Conservation (phyloP, 2,888 invertebrate genomes). For the Idaea dimidiata region DNA sequence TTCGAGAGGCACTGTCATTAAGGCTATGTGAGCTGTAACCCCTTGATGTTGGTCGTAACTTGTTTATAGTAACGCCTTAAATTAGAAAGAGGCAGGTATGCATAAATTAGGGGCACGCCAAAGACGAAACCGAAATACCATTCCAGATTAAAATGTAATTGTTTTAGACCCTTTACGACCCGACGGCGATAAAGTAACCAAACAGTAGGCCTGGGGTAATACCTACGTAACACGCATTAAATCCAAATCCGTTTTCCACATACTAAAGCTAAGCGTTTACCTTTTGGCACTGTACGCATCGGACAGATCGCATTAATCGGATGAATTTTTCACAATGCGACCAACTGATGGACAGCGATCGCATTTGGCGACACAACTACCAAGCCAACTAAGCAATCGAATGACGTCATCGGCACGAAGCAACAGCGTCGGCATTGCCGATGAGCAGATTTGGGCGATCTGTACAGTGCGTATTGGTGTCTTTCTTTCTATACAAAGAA, state of each 20-base stretch:
- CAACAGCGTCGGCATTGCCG: too few relatives aligned
- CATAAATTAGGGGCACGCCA: slow-evolving; percentile 41
- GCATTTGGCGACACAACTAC: too few relatives aligned
- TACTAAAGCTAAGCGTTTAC: not conserved
- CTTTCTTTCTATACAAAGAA: too few relatives aligned
- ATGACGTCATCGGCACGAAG: too few relatives aligned
- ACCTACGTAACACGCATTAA: slow-evolving; percentile 2
- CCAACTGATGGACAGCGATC: too few relatives aligned
- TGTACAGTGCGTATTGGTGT: too few relatives aligned
- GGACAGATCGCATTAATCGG: too few relatives aligned
- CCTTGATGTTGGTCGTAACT: slow-evolving; percentile 72
- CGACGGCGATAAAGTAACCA: slow-evolving; percentile 10
- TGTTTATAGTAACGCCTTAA: slow-evolving; percentile 71
- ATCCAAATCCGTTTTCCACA: slow-evolving; percentile 6
- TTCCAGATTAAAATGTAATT: slow-evolving; percentile 43
- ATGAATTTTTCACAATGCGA: too few relatives aligned
- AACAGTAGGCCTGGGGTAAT: slow-evolving; percentile 8
- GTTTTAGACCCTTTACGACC: slow-evolving; percentile 30
- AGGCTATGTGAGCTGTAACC: slow-evolving; percentile 64
- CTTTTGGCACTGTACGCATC: too few relatives aligned
- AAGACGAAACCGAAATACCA: slow-evolving; percentile 9
- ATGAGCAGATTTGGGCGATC: too few relatives aligned
- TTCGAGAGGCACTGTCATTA: slow-evolving; percentile 69
- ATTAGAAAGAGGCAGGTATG: slow-evolving; percentile 62
- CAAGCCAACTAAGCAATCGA: too few relatives aligned